Base-by-base conservation (phyloP, 2,113 vertebrate species). In the Engraulis encrasicolus region DNA sequence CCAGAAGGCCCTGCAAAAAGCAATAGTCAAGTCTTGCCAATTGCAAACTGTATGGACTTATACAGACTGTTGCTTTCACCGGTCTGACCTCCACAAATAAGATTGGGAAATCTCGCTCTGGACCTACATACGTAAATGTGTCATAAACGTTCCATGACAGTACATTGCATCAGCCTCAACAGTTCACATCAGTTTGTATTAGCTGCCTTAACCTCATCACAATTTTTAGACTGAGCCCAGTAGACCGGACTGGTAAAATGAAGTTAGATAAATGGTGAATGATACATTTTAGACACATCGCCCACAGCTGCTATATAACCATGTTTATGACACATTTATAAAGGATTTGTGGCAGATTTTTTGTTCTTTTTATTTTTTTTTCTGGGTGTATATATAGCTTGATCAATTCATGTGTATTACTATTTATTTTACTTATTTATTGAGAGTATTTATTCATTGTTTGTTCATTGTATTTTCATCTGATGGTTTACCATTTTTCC, bases 361-460 rank as follows among this genome's bases (percentile, higher is more conserved):
- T 6, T 81, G 31, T 36, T 54, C 20, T 52, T 85, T 52, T 36
- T 20, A 37, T 23, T 91, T 93, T 91, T 89, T 92, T 91, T 86
- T 91, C 91, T 91, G 89, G 87, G 86, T n/a, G n/a, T 91, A 87
- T 93, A 92, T 90, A 85, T 86, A 85, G 79, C 88, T 91, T 85
- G 82, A 91, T 86, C 86, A 90, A 83, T 83, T 36, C 27, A 52
- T 78, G 91, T 93, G 88, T 92, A 92, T 92, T 92, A 36, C 31
- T 74, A 94, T 93, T 93, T 92, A 93, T 95, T n/a, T 95, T 85
- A 86, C 88, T 89, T 93, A 94, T 95, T 94, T 93, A 94, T 94
- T 93, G 89, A 88, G 83, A 87, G 88, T 94, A 94, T 94, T 92
- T 95, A 94, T 89, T 90, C 66, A 84, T 91, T 92, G 89, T 93